Conservation (phyloP, 2,113 vertebrate genomes). For the Prionailurus viverrinus region DNA sequence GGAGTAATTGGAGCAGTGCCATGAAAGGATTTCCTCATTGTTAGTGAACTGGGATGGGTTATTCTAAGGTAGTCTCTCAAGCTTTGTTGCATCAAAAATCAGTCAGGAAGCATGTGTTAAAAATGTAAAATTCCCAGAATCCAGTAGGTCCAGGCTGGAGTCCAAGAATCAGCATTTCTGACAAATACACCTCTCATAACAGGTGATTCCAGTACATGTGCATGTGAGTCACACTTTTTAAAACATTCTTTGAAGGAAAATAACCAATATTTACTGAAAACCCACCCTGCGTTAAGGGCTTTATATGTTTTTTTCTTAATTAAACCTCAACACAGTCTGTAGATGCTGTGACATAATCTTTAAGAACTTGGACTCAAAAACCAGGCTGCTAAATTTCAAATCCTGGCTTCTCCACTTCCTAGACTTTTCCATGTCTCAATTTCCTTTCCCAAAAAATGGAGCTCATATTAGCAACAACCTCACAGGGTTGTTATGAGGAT, state of each 20-base stretch:
- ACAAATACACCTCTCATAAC: not conserved
- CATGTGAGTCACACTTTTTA: not conserved
- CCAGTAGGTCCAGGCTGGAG: not conserved
- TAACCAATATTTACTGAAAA: not conserved
- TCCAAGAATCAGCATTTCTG: slow-evolving; percentile 13
- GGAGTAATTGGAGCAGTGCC: not conserved
- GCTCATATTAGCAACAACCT: not conserved
- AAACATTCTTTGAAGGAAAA: not conserved
- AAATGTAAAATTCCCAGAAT: not conserved
- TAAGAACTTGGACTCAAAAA: not conserved
- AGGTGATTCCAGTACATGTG: not conserved
- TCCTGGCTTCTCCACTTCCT: slow-evolving; percentile 21
- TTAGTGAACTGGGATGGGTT: not conserved
- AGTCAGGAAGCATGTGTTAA: not conserved
- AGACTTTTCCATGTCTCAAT: not conserved
- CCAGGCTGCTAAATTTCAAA: not conserved
- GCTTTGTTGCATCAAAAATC: not conserved
- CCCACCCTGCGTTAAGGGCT: not conserved
- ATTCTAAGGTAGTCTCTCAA: not conserved
- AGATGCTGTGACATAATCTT: not conserved
- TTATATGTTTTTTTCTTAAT: slow-evolving; percentile 5
- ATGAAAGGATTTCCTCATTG: not conserved
- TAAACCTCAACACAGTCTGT: not conserved
- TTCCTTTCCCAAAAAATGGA: not conserved
- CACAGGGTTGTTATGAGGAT: not conserved